phyloP scores from a whole-genome alignment of 2,888 invertebrate genomes.

The Drosophila atripex region DNA sequence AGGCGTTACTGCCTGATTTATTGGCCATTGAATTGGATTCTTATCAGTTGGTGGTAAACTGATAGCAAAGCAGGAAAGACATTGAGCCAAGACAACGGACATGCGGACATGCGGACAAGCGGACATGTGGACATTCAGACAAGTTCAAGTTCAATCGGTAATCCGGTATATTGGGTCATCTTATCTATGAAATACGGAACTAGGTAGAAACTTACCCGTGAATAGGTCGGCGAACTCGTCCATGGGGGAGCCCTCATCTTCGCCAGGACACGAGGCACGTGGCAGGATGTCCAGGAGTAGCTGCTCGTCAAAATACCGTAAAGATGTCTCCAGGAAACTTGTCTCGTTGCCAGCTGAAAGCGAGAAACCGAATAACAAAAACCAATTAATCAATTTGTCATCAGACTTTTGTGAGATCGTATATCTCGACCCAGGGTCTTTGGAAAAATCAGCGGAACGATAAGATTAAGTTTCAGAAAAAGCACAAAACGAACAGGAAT shows the following conservation, averaged over 20 bases:
- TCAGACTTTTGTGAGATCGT: slow-evolving; percentile 15
- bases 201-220: slow-evolving; percentile 64
- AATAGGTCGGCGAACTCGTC: slow-evolving; percentile 81
- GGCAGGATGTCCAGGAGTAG: slow-evolving; percentile 68
- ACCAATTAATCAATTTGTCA: slow-evolving; percentile 19
- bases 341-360: slow-evolving; percentile 64
- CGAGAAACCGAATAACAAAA: not conserved
- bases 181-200: not conserved
- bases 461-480: slow-evolving; percentile 21
- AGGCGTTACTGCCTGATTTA: slow-evolving; percentile 50
- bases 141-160: slow-evolving; percentile 28
- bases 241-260: slow-evolving; percentile 64
- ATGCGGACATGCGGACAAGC: slow-evolving; percentile 13
- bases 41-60: slow-evolving; percentile 13
- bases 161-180: not conserved
- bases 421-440: slow-evolving; percentile 22
- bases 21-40: slow-evolving; percentile 46
- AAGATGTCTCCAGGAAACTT: slow-evolving; percentile 64
- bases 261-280: slow-evolving; percentile 63
- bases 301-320: slow-evolving; percentile 75
- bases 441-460: slow-evolving; percentile 20
- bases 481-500: not conserved
- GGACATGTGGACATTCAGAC: slow-evolving; percentile 2
- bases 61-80: slow-evolving; percentile 47
- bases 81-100: slow-evolving; percentile 43